These are phyloP conservation scores for Metaphire vulgaris DNA, from an alignment of 1,140 invertebrate species.

Conservation along the genomic window DNA sequence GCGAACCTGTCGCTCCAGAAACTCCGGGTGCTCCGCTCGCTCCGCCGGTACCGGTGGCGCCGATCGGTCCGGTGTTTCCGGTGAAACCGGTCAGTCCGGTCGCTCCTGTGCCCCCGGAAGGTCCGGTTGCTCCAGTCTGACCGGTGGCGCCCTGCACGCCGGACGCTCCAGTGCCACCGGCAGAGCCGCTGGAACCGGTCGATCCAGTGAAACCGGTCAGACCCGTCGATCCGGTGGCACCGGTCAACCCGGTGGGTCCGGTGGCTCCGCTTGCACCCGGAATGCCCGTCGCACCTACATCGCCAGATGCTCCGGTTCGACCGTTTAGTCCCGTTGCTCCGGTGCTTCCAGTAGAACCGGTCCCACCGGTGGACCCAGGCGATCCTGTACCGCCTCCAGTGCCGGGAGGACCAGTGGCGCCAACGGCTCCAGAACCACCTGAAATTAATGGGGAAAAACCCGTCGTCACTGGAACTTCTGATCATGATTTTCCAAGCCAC, in stretches of 20 bases:
- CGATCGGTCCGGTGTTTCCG: constrained; percentile 10
- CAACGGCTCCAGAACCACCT: not conserved
- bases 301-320: not conserved
- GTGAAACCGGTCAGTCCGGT: not conserved
- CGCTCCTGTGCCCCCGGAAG: not conserved
- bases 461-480: too few species aligned
- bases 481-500: too few species aligned
- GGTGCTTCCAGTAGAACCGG: not conserved
- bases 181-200: not conserved
- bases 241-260: constrained; percentile 6
- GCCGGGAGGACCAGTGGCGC: not conserved
- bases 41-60: not conserved
- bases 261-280: not conserved
- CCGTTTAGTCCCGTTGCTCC: not conserved
- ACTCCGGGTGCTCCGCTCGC: constrained; percentile 7
- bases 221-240: not conserved
- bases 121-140: not conserved
- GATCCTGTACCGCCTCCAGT: not conserved
- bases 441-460: too few species aligned
- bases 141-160: not conserved
- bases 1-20: not conserved
- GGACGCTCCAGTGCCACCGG: not conserved
- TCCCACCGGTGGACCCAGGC: not conserved
- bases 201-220: not conserved
- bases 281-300: not conserved